phyloP scores from a whole-genome alignment of 2,888 invertebrate genomes.

The Latheticus oryzae region DNA sequence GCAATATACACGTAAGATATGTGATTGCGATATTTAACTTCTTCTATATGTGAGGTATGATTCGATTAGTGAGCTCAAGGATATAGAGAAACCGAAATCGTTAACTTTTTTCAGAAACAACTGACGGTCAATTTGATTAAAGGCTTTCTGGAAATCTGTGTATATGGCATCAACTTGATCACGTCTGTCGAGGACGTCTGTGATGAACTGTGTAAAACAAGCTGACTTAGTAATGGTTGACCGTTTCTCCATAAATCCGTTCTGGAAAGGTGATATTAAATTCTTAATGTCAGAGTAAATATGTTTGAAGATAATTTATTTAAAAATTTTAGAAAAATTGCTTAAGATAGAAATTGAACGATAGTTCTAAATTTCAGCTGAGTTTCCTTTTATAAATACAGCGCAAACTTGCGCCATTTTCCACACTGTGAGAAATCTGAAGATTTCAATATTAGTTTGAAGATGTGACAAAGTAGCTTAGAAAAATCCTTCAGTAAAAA shows the following conservation, averaged over 20 bases:
- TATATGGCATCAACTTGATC: neutral
- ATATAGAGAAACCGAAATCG: neutral
- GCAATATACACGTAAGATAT: neutral
- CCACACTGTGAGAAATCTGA: neutral
- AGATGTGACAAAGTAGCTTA: neutral
- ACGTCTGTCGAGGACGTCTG: neutral
- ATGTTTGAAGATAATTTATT: neutral
- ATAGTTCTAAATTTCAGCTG: neutral
- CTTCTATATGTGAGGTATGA: neutral
- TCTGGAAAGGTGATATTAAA: neutral
- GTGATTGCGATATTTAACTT: neutral
- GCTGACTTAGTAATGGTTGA: conserved; percentile 6
- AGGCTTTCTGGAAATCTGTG: conserved; percentile 7
- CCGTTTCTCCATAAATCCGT: neutral
- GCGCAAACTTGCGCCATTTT: neutral
- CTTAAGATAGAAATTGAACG: neutral
- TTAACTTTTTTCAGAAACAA: neutral
- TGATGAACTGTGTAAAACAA: neutral
- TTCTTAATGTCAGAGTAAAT: too few species aligned
- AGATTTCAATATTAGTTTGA: neutral
- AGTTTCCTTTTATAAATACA: conserved; percentile 6
- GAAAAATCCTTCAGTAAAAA: conserved; percentile 10
- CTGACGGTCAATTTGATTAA: neutral
- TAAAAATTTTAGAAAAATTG: conserved; percentile 1
- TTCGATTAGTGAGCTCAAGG: neutral